Evolutionary conservation across 2,113 vertebrate species (phyloP).

Genomic region (Xiphophorus maculatus): DNA sequence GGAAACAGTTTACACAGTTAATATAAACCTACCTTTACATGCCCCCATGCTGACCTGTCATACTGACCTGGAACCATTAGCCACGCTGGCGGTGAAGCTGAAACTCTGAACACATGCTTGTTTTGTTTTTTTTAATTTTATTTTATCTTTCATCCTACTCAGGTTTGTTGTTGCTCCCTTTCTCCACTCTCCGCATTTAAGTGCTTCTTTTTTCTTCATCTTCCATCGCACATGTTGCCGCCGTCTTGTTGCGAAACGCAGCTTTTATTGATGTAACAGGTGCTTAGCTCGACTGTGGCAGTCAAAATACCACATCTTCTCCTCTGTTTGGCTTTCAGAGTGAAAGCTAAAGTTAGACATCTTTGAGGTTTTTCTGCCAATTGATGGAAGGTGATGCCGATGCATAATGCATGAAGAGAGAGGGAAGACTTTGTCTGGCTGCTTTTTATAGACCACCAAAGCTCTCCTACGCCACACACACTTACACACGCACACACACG

Average conservation of each 20-base stretch:
- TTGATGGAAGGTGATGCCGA: conserved; percentile 89
- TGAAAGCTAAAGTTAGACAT: conserved; percentile 88
- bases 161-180: conserved; percentile 3
- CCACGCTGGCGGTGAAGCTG: neutral
- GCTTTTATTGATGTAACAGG: conserved; percentile 84
- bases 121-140: no score
- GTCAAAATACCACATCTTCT: conserved; percentile 70
- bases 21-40: conserved; percentile 2
- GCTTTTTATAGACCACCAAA: conserved; percentile 92
- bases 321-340: conserved; percentile 74
- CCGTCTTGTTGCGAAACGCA: conserved; percentile 54
- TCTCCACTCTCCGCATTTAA: conserved; percentile 50
- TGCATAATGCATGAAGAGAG: conserved; percentile 99
- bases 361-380: conserved; percentile 91
- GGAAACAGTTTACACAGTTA: neutral
- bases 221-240: conserved; percentile 72
- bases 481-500: conserved; percentile 9
- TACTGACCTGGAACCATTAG: neutral
- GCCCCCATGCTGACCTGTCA: neutral
- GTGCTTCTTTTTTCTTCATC: conserved; percentile 29
- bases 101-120: neutral
- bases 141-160: neutral
- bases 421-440: conserved; percentile 93
- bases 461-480: conserved; percentile 32
- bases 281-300: conserved; percentile 75